Evolutionary conservation across 2,888 invertebrate species (phyloP).

Genomic region (Parelbella ahira): DNA sequence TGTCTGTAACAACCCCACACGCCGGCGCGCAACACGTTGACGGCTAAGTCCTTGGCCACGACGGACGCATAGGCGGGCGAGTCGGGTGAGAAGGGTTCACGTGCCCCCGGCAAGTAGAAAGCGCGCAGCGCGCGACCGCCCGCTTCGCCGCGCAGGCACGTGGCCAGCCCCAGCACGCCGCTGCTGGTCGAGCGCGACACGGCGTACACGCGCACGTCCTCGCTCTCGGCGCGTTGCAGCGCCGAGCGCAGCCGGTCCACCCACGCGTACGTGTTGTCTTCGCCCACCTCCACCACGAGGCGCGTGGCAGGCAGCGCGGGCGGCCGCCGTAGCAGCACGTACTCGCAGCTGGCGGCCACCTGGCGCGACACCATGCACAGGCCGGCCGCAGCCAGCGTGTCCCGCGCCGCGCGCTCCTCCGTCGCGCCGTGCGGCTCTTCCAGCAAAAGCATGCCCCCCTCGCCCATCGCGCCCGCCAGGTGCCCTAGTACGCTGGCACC

Average conservation of each 20-base stretch:
- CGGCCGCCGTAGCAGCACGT: constrained; percentile 85
- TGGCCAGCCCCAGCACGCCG: constrained; percentile 93
- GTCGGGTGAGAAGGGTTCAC: constrained; percentile 80
- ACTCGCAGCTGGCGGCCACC: constrained; percentile 82
- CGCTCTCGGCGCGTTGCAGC: constrained; percentile 83
- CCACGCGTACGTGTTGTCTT: constrained; percentile 86
- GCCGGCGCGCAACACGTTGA: constrained; percentile 90
- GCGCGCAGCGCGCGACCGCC: constrained; percentile 89
- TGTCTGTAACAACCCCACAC: constrained; percentile 95
- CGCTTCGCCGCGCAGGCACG: constrained; percentile 93
- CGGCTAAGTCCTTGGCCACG: constrained; percentile 87
- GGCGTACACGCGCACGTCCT: constrained; percentile 82
- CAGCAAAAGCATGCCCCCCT: constrained; percentile 86
- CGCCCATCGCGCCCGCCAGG: constrained; percentile 82
- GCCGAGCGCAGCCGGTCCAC: constrained; percentile 89
- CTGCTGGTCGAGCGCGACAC: constrained; percentile 84
- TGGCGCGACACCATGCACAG: constrained; percentile 68
- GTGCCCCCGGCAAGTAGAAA: constrained; percentile 84
- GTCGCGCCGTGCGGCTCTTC: constrained; percentile 82
- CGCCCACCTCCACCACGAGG: constrained; percentile 84
- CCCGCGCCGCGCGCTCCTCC: constrained; percentile 59
- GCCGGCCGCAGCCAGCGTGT: constrained; percentile 53
- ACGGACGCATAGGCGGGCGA: constrained; percentile 82
- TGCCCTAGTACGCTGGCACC: constrained; percentile 75
- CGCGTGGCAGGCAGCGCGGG: constrained; percentile 49